Evolutionary conservation across 2,113 vertebrate genomes (phyloP).

Genomic region (Paedocypris sp.): DNA sequence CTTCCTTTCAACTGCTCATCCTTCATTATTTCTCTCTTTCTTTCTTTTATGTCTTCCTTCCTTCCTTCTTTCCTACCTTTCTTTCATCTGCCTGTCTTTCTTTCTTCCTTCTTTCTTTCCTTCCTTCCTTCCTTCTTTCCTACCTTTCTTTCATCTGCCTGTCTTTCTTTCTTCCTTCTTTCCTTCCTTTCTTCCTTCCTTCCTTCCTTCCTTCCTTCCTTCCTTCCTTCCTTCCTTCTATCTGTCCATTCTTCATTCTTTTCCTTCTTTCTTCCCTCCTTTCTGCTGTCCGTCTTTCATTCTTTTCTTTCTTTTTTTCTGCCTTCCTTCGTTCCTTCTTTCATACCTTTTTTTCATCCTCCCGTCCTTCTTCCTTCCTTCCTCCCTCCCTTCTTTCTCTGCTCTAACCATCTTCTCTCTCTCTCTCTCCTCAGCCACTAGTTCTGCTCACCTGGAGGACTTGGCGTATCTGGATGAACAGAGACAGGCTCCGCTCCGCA

Average conservation of each 20-base stretch:
- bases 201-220: too few relatives aligned
- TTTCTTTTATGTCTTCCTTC: too few relatives aligned
- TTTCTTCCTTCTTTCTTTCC: background rate
- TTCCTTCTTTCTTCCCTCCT: background rate
- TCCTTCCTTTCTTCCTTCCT: background rate
- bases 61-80: too few relatives aligned
- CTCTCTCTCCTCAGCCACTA: conserved; percentile 72
- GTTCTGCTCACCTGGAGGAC: conserved; percentile 88
- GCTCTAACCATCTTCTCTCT: background rate
- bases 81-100: background rate
- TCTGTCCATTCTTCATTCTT: background rate
- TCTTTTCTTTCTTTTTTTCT: background rate
- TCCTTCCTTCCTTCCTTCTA: background rate
- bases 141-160: background rate
- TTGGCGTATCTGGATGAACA: conserved; percentile 90
- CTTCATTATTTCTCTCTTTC: background rate
- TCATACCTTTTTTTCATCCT: background rate
- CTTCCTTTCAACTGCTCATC: background rate
- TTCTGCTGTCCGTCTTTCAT: background rate
- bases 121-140: background rate
- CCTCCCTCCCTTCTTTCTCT: background rate
- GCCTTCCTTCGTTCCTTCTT: background rate
- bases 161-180: background rate
- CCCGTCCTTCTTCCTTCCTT: background rate
- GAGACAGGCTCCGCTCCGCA: conserved; percentile 75